These are phyloP conservation scores for Xiphophorus maculatus DNA, from an alignment of 2,113 vertebrate species.

Conservation along the genomic window DNA sequence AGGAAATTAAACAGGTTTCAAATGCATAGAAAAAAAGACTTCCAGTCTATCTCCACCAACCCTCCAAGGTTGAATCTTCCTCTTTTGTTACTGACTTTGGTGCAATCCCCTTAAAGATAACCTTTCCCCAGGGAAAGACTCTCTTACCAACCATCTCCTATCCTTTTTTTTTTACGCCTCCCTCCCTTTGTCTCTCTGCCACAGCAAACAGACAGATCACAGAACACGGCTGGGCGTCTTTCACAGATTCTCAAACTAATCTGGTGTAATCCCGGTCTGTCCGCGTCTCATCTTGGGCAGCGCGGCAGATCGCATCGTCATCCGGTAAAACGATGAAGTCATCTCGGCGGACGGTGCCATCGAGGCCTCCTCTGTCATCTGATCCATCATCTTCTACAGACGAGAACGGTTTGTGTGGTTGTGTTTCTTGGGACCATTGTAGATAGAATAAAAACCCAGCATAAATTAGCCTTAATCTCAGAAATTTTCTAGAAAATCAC, in stretches of 20 bases:
- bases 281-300: conserved; percentile 37
- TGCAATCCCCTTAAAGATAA: conserved; percentile 72
- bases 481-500: too few species aligned
- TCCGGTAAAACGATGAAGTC: conserved; percentile 43
- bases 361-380: not conserved
- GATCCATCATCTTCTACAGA: not conserved
- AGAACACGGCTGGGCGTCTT: conserved; percentile 34
- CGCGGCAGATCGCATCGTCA: conserved; percentile 24
- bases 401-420: not conserved
- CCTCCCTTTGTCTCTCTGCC: conserved; percentile 52
- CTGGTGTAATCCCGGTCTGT: conserved; percentile 61
- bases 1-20: not conserved
- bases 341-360: not conserved
- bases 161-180: conserved; percentile 26
- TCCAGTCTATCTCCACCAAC: not conserved
- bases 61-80: conserved; percentile 56
- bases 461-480: too few species aligned
- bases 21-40: not conserved
- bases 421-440: too few species aligned
- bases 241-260: conserved; percentile 54
- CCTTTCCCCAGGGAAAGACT: conserved; percentile 59
- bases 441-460: too few species aligned
- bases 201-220: conserved; percentile 35
- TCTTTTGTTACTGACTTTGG: conserved; percentile 64
- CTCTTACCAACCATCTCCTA: conserved; percentile 32